These are phyloP conservation scores for Phenganax stokvisi DNA, from an alignment of 92 coral and sea anemone species.

Conservation along the genomic window DNA sequence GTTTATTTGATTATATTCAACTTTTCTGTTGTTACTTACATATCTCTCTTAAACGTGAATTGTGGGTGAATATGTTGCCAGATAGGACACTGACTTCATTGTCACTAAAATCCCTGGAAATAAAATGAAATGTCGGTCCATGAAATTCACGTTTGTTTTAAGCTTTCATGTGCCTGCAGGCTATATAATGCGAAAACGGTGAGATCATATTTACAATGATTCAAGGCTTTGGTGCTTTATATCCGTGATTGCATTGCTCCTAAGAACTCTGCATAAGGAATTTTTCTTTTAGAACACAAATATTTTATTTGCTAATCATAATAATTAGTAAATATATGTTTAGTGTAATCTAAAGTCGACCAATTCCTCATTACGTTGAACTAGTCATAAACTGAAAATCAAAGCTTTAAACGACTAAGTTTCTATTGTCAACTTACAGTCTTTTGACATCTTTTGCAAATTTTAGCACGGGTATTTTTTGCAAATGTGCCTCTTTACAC, in stretches of 20 bases:
- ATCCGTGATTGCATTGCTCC: conserved; percentile 32
- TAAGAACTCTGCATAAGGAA: conserved; percentile 32
- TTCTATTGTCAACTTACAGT: conserved; percentile 51
- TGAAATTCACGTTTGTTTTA: not conserved
- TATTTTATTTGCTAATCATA: too few relatives aligned
- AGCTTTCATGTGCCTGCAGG: not conserved
- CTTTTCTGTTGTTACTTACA: not conserved
- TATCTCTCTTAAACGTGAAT: not conserved
- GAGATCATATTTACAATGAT: conserved; percentile 31
- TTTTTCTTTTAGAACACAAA: too few relatives aligned
- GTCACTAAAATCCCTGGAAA: conserved; percentile 15
- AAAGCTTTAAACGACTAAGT: not conserved
- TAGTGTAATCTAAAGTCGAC: too few relatives aligned
- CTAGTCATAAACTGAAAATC: too few relatives aligned
- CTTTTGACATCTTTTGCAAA: conserved; percentile 53
- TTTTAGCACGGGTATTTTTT: conserved; percentile 49
- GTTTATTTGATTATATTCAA: not conserved
- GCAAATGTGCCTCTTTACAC: conserved; percentile 55
- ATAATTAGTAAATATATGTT: too few relatives aligned
- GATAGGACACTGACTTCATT: conserved; percentile 21
- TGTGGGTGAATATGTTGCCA: conserved; percentile 3
- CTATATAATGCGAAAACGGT: not conserved
- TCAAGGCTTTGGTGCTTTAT: conserved; percentile 35
- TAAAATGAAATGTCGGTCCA: not conserved
- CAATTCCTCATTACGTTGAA: too few relatives aligned